phyloP scores from a whole-genome alignment of 2,888 invertebrate genomes.

The Calameuta idolon region DNA sequence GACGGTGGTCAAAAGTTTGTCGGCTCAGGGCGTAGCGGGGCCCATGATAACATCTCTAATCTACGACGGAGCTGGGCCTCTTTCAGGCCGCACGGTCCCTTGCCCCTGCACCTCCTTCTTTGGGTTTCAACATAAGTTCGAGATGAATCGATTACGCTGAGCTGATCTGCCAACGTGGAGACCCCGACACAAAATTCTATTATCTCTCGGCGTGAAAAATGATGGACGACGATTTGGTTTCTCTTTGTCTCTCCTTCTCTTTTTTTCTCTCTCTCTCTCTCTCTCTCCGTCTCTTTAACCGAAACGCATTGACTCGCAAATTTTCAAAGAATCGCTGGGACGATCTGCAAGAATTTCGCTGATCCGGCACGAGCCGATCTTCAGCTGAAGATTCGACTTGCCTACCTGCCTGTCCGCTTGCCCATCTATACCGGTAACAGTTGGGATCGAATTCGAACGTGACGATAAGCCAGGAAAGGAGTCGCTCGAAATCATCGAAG shows the following conservation, averaged over 20 bases:
- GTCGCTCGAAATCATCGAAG: not conserved
- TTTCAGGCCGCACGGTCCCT: not conserved
- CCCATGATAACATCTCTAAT: constrained; percentile 44
- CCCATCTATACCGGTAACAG: too few species aligned
- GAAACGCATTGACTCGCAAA: not conserved
- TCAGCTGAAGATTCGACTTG: not conserved
- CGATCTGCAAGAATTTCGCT: too few species aligned
- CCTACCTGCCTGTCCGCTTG: too few species aligned
- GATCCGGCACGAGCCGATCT: not conserved
- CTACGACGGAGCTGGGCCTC: constrained; percentile 19
- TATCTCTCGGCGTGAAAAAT: constrained; percentile 19
- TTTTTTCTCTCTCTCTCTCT: too few species aligned
- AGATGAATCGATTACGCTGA: constrained; percentile 7
- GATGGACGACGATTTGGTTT: not conserved
- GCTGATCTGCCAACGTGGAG: constrained; percentile 6
- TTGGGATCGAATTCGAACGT: not conserved
- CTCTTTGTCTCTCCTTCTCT: too few species aligned
- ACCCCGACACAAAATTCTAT: constrained; percentile 27
- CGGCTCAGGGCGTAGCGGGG: constrained; percentile 1
- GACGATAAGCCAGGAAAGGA: not conserved
- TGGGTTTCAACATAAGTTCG: constrained; percentile 8
- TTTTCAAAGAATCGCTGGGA: not conserved
- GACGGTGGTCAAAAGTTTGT: not conserved
- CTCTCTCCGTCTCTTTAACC: too few species aligned
- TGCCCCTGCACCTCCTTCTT: not conserved